Conservation (phyloP, 2,113 vertebrate genomes). For the Cheilinus undulatus region DNA sequence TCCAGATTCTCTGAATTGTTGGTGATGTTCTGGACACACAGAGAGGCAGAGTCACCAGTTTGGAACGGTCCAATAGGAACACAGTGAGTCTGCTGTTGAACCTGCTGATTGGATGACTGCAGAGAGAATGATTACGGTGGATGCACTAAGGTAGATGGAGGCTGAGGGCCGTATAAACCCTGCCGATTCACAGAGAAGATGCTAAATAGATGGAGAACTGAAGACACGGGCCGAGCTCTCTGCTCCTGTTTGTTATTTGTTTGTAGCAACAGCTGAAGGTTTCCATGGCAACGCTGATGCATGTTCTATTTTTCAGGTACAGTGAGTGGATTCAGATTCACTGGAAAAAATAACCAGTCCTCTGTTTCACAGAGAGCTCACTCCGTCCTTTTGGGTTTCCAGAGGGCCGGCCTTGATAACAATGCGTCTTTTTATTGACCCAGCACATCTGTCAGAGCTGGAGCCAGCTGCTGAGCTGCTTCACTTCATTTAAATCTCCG, state of each 20-base stretch:
- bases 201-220: neutral
- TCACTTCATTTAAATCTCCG: constrained; percentile 41
- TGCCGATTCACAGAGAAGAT: no score
- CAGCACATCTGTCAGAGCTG: constrained; percentile 63
- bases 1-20: no score
- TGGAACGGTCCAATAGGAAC: no score
- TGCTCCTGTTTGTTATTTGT: neutral
- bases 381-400: constrained; percentile 22
- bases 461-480: constrained; percentile 60
- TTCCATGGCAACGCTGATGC: neutral
- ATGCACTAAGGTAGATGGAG: no score
- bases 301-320: neutral
- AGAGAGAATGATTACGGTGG: no score
- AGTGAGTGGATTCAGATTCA: neutral
- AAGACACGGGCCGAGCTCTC: no score
- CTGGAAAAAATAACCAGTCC: neutral
- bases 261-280: neutral
- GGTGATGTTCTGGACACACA: no score
- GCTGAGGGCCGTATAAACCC: no score
- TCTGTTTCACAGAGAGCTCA: constrained; percentile 3
- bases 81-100: no score
- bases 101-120: no score
- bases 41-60: no score
- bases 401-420: constrained; percentile 40
- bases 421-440: constrained; percentile 61